Evolutionary conservation across 2,888 invertebrate species (phyloP).

Genomic region (Artemia sinica): DNA sequence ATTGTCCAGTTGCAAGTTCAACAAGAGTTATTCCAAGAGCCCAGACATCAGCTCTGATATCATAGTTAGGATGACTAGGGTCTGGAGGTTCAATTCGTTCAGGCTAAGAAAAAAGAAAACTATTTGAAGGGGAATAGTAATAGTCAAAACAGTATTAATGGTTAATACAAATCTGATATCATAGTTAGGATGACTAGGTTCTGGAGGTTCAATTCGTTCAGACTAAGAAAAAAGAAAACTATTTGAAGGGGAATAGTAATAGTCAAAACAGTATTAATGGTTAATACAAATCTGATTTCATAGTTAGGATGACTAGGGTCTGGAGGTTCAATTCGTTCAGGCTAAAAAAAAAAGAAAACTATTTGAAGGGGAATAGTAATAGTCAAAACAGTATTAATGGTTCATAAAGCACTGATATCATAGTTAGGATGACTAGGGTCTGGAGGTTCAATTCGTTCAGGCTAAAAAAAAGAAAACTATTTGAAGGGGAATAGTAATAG

Average conservation of each 20-base stretch:
- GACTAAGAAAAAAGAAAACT: constrained; percentile 43
- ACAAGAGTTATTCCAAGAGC: constrained; percentile 88
- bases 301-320: constrained; percentile 85
- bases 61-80: constrained; percentile 84
- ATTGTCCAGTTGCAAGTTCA: constrained; percentile 88
- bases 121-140: background rate
- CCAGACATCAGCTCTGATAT: constrained; percentile 98
- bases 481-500: background rate
- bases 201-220: constrained; percentile 85
- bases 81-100: constrained; percentile 89
- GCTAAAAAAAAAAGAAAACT: constrained; percentile 43
- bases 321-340: constrained; percentile 87
- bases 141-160: no score
- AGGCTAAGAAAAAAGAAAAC: constrained; percentile 43
- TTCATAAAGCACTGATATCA: constrained; percentile 93
- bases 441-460: constrained; percentile 87
- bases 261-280: no score
- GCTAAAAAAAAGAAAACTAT: constrained; percentile 39
- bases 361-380: background rate
- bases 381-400: no score
- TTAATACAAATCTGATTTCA: constrained; percentile 93
- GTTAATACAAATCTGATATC: constrained; percentile 95
- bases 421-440: constrained; percentile 85
- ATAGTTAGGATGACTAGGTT: constrained; percentile 82
- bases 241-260: background rate